These are phyloP conservation scores for Gadopsis marmoratus DNA, from an alignment of 2,797 vertebrate species.

Conservation along the genomic window DNA sequence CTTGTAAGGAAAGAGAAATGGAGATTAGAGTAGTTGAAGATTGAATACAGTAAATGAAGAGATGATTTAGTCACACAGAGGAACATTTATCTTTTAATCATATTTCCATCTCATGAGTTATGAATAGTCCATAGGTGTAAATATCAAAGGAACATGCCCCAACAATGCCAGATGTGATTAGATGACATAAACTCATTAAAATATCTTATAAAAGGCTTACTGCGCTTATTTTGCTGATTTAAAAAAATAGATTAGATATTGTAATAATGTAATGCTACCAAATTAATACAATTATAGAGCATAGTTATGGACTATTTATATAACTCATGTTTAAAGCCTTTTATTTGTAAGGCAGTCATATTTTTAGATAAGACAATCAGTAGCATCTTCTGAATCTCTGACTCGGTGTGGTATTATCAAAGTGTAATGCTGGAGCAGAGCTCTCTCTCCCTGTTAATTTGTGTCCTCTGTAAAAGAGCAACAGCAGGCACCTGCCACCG, in stretches of 20 bases:
- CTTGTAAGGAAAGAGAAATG: slow-evolving; percentile 1
- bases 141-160: slow-evolving; percentile 12
- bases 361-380: slow-evolving; percentile 51
- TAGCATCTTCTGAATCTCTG: slow-evolving; percentile 17
- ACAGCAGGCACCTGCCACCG: slow-evolving; percentile 77
- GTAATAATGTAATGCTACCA: slow-evolving; percentile 18
- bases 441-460: slow-evolving; percentile 36
- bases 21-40: background rate
- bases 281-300: slow-evolving; percentile 25
- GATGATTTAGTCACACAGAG: background rate
- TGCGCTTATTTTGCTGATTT: slow-evolving; percentile 12
- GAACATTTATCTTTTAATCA: background rate
- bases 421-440: slow-evolving; percentile 33
- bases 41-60: background rate
- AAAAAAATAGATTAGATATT: slow-evolving; percentile 1
- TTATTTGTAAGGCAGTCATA: slow-evolving; percentile 30
- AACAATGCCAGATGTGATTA: slow-evolving; percentile 4
- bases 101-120: slow-evolving; percentile 10
- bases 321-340: slow-evolving; percentile 25
- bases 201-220: slow-evolving; percentile 18
- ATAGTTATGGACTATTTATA: slow-evolving; percentile 45
- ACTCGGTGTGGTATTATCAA: slow-evolving; percentile 39
- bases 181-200: slow-evolving; percentile 17
- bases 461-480: slow-evolving; percentile 71
- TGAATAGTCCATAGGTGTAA: slow-evolving; percentile 4